Conservation (phyloP, 2,113 vertebrate species). For the Alethe diademata region DNA sequence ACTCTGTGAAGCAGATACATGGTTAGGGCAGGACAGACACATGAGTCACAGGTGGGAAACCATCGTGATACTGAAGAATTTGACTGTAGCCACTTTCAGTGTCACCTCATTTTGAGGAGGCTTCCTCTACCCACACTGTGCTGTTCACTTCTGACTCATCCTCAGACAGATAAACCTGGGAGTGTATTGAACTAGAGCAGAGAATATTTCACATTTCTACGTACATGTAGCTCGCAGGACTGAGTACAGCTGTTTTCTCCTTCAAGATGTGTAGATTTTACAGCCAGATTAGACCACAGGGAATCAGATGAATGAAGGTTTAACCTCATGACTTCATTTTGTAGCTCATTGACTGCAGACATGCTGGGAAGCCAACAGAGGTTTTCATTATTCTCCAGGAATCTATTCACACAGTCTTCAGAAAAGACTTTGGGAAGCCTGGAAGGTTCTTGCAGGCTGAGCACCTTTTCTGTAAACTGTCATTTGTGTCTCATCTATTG, state of each 20-base stretch:
- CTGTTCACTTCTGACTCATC: not conserved
- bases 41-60: conserved; percentile 16
- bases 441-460: not conserved
- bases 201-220: not conserved
- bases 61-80: not conserved
- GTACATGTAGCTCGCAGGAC: not conserved
- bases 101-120: not conserved
- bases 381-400: not conserved
- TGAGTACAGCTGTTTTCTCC: not conserved
- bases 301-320: not conserved
- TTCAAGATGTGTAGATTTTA: not conserved
- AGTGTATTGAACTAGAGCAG: not conserved
- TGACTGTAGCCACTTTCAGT: not conserved
- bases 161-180: not conserved
- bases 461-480: not conserved
- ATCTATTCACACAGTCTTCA: not conserved
- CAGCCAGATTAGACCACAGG: not conserved
- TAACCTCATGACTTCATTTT: not conserved
- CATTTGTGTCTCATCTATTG: not conserved
- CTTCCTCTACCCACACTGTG: not conserved
- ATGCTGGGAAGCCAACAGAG: not conserved
- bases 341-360: not conserved
- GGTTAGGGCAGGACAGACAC: not conserved
- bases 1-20: not conserved
- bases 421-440: not conserved